These are phyloP conservation scores for Saguinus imperator DNA, from an alignment of 2,113 vertebrate species.

Conservation along the genomic window DNA sequence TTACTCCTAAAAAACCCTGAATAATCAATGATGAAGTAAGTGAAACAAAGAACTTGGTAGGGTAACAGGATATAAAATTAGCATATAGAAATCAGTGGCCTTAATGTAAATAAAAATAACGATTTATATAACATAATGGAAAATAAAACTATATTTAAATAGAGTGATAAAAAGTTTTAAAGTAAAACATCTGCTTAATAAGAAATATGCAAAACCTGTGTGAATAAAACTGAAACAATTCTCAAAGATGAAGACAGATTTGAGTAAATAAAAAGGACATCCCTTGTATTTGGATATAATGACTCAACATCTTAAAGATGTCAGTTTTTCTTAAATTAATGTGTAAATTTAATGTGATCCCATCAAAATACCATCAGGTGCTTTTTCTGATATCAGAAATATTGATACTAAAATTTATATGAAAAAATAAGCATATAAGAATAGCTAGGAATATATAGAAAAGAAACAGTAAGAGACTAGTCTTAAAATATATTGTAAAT, in stretches of 20 bases:
- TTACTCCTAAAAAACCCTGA: not conserved
- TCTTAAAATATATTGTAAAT: not conserved
- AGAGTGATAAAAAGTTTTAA: not conserved
- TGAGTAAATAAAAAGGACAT: not conserved
- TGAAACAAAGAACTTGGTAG: not conserved
- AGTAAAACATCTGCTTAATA: not conserved
- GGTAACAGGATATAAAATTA: not conserved
- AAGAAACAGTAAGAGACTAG: not conserved
- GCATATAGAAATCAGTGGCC: not conserved
- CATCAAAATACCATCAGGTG: not conserved
- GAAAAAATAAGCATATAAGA: conserved; percentile 13
- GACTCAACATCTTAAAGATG: conserved; percentile 7
- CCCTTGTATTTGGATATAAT: conserved; percentile 6
- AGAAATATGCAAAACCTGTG: not conserved
- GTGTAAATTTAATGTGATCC: not conserved
- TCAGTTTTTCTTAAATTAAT: not conserved
- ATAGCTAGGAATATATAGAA: conserved; percentile 9
- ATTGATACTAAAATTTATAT: not conserved
- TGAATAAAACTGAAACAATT: conserved; percentile 14
- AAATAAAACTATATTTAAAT: not conserved
- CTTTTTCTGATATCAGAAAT: conserved; percentile 10
- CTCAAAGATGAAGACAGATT: not conserved
- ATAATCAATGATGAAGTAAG: not conserved
- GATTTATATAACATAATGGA: not conserved
- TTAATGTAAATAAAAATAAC: not conserved